phyloP scores from a whole-genome alignment of 2,888 invertebrate genomes.

The Pristionchus exspectatus region DNA sequence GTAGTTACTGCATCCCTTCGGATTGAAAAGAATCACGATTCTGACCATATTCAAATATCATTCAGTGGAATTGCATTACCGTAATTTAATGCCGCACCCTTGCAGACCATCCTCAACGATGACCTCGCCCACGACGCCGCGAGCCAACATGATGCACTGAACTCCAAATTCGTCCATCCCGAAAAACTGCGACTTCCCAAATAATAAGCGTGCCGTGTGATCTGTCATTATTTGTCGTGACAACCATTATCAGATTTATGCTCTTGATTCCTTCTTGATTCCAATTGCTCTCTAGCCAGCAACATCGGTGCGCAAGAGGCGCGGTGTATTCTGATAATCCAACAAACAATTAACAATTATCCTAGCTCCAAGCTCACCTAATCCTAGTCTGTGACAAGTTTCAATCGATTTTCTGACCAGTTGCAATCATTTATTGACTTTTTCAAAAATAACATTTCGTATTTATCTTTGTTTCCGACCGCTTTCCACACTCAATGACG shows the following conservation, averaged over 20 bases:
- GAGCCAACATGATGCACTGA: slow-evolving; percentile 29
- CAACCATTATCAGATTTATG: too few relatives aligned
- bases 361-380: slow-evolving; percentile 34
- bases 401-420: background rate
- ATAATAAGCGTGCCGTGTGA: slow-evolving; percentile 49
- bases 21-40: background rate
- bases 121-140: slow-evolving; percentile 2
- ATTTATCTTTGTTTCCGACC: background rate
- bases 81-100: background rate
- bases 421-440: background rate
- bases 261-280: too few relatives aligned
- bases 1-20: too few relatives aligned
- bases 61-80: background rate
- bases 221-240: background rate
- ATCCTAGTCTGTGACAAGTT: slow-evolving; percentile 15
- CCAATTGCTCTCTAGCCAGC: too few relatives aligned
- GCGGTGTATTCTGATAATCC: background rate
- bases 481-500: slow-evolving; percentile 26
- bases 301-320: too few relatives aligned
- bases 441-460: background rate
- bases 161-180: background rate
- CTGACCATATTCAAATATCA: too few relatives aligned
- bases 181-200: background rate
- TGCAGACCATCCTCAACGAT: slow-evolving; percentile 15
- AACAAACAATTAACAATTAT: background rate